Base-by-base conservation (phyloP, 2,797 vertebrate species). In the Valencia hispanica region DNA sequence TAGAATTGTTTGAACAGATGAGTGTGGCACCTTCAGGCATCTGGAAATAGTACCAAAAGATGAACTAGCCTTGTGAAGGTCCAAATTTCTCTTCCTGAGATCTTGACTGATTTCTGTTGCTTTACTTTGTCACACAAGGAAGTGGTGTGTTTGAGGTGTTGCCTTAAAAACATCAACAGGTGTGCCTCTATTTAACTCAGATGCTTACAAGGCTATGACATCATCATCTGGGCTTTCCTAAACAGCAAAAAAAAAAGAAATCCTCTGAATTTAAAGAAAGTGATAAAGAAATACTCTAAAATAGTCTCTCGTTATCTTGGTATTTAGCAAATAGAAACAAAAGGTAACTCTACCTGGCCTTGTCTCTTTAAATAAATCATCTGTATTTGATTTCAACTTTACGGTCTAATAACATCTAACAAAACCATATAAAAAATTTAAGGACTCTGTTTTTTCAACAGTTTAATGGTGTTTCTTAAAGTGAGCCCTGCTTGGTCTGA, bases 1-100 rank as follows among this genome's bases (percentile, higher is more conserved):
- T 66, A n/a, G n/a, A 66, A 41, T 20, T 41, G 63, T 66, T 41
- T 66, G 61, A 39, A 65, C 34, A 65, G 61, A 36, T 65, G 4
- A 65, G 32, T 25, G 25, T 65, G 34, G 8, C 61, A 39, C 36
- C 20, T 36, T 65, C 20, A 65, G 34, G 34, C 1, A 14, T 41
- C 63, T 39, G 36, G 20, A 66, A 25, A 66, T n/a, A 25, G 63
- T 66, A 39, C 39, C 11, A 41, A 66, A 41, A 41, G 36, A n/a
- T n/a, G n/a, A n/a, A n/a, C n/a, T n/a, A n/a, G n/a, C n/a, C n/a
- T n/a, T n/a, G n/a, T n/a, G n/a, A 41, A 66, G 36, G 36, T n/a
- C 20, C 59, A 63, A 8, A 18, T 3, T 63, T 63, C 59, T 36
- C 32, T 20, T 63, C 59, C 59, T 34, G 8, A 34, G 25, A 41